Percentiles rank a stretch among this genome's conserved stretches.
Conservation (phyloP, 2,888 invertebrate species). For the Drosophila neoperkinsi region DNA sequence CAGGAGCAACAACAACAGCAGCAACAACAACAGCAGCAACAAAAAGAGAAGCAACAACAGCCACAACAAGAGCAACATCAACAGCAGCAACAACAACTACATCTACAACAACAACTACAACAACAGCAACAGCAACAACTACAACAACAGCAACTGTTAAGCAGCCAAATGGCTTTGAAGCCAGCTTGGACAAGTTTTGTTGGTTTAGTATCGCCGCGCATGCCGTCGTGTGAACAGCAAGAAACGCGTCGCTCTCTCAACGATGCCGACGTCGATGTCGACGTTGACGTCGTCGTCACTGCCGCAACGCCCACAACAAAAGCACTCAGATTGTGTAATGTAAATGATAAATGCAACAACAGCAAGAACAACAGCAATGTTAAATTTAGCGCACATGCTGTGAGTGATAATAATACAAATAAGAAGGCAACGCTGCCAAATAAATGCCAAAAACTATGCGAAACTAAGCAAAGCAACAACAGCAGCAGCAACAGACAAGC, state of each 20-base stretch:
- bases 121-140: conserved; percentile 44
- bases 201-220: conserved; percentile 81
- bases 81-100: conserved; percentile 27
- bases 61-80: conserved; percentile 54
- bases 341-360: conserved; percentile 64
- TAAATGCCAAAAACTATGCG: conserved; percentile 78
- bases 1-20: conserved; percentile 32
- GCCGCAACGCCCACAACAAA: conserved; percentile 72
- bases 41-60: conserved; percentile 48
- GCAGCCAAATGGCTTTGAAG: conserved; percentile 69
- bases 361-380: conserved; percentile 40
- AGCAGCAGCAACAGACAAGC: conserved; percentile 25
- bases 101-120: conserved; percentile 27
- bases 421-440: conserved; percentile 55
- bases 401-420: conserved; percentile 49
- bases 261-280: conserved; percentile 18
- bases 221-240: conserved; percentile 79
- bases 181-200: conserved; percentile 76
- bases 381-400: conserved; percentile 60
- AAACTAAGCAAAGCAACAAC: conserved; percentile 59
- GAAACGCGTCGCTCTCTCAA: conserved; percentile 57
- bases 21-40: conserved; percentile 44
- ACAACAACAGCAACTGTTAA: conserved; percentile 47
- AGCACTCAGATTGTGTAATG: conserved; percentile 73
- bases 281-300: conserved; percentile 45